Conservation (phyloP, 2,888 invertebrate genomes). For the Cataglyphis rosenhaueri region DNA sequence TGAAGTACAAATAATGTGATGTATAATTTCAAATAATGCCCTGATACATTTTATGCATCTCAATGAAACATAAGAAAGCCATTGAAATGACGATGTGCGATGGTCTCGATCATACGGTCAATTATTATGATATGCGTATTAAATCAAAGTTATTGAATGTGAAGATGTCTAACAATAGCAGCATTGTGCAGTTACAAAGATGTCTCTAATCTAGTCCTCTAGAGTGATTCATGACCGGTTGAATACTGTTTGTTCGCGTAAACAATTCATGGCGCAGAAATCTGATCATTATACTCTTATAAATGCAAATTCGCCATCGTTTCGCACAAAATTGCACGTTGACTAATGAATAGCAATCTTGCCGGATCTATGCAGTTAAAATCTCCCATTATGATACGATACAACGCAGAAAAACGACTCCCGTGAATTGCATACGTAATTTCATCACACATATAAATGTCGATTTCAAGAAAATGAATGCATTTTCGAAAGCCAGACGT, state of each 20-base stretch:
- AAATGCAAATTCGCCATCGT: conserved; percentile 42
- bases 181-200: conserved; percentile 58
- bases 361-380: conserved; percentile 26
- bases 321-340: conserved; percentile 42
- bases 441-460: background rate
- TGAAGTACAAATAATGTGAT: background rate
- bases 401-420: conserved; percentile 26
- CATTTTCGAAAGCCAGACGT: background rate
- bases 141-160: conserved; percentile 55
- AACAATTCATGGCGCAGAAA: conserved; percentile 44
- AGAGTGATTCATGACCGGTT: conserved; percentile 53
- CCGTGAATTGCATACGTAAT: conserved; percentile 4
- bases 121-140: conserved; percentile 60
- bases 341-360: conserved; percentile 63
- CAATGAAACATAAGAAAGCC: conserved; percentile 50
- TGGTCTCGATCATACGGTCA: conserved; percentile 41
- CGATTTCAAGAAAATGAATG: background rate
- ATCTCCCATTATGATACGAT: conserved; percentile 34
- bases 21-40: background rate
- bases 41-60: conserved; percentile 17
- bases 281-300: conserved; percentile 27
- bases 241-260: conserved; percentile 60
- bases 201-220: conserved; percentile 65
- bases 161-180: conserved; percentile 44
- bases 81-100: conserved; percentile 59